Conservation (phyloP, 2,888 invertebrate species). For the Melinaea menophilus region DNA sequence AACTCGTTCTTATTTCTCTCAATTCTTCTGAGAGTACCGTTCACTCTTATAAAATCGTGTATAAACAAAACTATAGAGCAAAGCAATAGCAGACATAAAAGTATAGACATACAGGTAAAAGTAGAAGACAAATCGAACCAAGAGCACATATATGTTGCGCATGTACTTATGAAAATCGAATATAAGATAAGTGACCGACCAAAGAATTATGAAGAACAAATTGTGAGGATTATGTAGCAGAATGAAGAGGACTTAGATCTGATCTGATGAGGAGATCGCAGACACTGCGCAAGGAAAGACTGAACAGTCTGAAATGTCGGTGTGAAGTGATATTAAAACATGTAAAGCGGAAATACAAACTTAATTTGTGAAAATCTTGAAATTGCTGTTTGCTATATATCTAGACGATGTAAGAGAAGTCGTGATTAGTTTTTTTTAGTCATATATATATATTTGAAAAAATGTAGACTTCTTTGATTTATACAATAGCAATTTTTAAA, state of each 20-base stretch:
- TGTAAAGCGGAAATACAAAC: slow-evolving; percentile 58
- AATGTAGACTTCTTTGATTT: neutral
- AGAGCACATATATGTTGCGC: slow-evolving; percentile 60
- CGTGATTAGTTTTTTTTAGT: neutral
- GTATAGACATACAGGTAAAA: too few species aligned
- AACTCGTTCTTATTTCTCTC: slow-evolving; percentile 65
- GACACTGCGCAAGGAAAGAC: slow-evolving; percentile 54
- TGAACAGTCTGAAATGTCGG: slow-evolving; percentile 47
- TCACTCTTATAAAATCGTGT: slow-evolving; percentile 80
- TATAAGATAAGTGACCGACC: slow-evolving; percentile 63
- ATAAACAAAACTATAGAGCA: too few species aligned
- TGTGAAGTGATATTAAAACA: slow-evolving; percentile 34
- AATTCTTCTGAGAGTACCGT: slow-evolving; percentile 80
- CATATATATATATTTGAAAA: neutral
- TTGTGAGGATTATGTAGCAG: slow-evolving; percentile 54
- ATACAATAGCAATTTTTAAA: neutral
- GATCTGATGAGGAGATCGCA: slow-evolving; percentile 56
- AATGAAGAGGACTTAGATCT: slow-evolving; percentile 47
- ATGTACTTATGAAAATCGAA: slow-evolving; percentile 69
- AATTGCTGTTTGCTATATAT: slow-evolving; percentile 47
- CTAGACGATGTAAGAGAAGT: slow-evolving; percentile 62
- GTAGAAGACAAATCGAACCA: slow-evolving; percentile 62
- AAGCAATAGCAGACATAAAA: too few species aligned
- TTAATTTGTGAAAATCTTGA: slow-evolving; percentile 57
- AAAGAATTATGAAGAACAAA: slow-evolving; percentile 58